A percentile compares a stretch with the other conserved stretches of the same genome.
Evolutionary conservation across 2,797 vertebrate genomes (phyloP).

Genomic region (Scyliorhinus canicula): DNA sequence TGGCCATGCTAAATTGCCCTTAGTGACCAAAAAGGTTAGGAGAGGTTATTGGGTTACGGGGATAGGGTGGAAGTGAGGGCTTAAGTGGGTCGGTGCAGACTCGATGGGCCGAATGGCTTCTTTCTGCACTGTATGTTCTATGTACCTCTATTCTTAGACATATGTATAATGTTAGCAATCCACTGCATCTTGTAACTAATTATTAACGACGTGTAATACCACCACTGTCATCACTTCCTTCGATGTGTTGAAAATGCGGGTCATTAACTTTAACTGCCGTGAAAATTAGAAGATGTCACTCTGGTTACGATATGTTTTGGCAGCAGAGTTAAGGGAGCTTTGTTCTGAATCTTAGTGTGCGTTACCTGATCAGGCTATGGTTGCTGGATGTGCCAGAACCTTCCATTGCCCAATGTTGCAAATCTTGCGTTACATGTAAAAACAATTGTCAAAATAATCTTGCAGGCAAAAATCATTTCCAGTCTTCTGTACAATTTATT

Average conservation of each 20-base stretch:
- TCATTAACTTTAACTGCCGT: neutral
- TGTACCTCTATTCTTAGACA: neutral
- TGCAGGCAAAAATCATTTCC: neutral
- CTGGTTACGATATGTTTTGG: neutral
- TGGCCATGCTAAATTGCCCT: too few species aligned
- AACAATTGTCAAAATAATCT: neutral
- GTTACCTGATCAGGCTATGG: neutral
- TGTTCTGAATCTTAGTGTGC: neutral
- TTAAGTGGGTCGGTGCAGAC: too few species aligned
- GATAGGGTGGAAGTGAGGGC: too few species aligned
- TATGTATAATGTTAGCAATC: neutral
- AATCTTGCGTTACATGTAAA: neutral
- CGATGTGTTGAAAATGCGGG: neutral
- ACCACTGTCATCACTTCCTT: neutral
- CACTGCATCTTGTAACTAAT: neutral
- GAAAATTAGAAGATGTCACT: neutral
- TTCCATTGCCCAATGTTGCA: neutral
- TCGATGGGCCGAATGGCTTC: too few species aligned
- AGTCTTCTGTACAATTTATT: too few species aligned
- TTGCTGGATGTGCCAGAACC: neutral
- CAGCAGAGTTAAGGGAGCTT: neutral
- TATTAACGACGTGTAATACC: neutral
- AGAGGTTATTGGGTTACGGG: too few species aligned
- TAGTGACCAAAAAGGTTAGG: too few species aligned
- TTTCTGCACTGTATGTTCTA: too few species aligned